Evolutionary conservation across 2,113 vertebrate species (phyloP), one percentile per base, ranked within the genome.

Genomic region (Petroica traversi): DNA sequence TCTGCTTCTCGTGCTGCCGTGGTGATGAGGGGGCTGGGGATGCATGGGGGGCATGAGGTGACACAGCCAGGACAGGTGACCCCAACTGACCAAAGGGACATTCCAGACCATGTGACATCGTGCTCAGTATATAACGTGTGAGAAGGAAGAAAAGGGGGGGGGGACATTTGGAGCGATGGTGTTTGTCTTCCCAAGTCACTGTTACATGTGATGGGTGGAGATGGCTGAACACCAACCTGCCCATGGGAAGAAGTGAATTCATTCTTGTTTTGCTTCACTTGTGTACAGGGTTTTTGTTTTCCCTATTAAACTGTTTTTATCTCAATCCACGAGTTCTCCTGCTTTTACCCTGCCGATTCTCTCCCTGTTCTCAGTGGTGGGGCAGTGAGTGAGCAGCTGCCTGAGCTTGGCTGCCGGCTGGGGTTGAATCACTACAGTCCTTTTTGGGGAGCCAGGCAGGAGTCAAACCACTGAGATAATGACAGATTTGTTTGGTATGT

Each of bases 161-260:
- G 18, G 28, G 13, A 45, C 17, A 26, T 52, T 62, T 52, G 46
- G 46, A 62, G 11, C 7, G 22, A 33, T 6, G 11, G 17, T 4
- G 22, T 38, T 33, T 25, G 19, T 25, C 36, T 41, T 61, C 55
- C 54, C 31, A 72, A 38, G 48, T 14, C 38, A 72, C 22, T 0
- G 0, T 26, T 12, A 22, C 1, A 2, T 20, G n/a, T 16, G 22
- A 20, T 12, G 4, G 8, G 13, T 45, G 46, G 20, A 45, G 38
- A 54, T 14, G 26, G 17, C 26, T 54, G 57, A 72, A 33, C 38
- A 20, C 8, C 25, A 43, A 33, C 5, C 25, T 45, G 14, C 40
- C 48, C 28, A 28, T 13, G 8, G 38, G 22, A 52, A 72, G 17
- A 3, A 45, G 7, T 22, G 57, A 83, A 36, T 36, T 18, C 0